Evolutionary conservation across 2,113 vertebrate genomes (phyloP).

Genomic region (Rhineura floridana): DNA sequence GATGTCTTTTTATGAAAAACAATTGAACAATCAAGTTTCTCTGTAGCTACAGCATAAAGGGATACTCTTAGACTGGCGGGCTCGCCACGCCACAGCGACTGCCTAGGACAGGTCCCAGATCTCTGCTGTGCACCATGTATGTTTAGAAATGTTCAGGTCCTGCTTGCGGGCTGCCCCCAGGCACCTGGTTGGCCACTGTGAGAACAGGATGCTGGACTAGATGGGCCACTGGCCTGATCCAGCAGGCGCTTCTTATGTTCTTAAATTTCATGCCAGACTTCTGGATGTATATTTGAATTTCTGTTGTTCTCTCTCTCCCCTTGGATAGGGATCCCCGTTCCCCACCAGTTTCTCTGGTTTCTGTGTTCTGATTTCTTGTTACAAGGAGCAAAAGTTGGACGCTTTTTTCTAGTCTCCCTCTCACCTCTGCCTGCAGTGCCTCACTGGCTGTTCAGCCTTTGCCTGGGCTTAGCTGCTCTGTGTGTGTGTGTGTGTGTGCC

Average conservation of each 20-base stretch:
- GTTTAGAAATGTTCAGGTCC: too few species aligned
- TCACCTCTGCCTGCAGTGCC: too few species aligned
- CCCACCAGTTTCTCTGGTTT: neutral
- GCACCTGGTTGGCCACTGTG: too few species aligned
- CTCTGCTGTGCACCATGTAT: neutral
- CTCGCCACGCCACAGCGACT: too few species aligned
- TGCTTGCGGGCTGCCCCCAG: too few species aligned
- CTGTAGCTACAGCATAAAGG: neutral
- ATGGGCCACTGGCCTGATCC: too few species aligned
- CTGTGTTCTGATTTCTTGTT: neutral
- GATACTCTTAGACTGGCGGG: neutral
- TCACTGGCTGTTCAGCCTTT: neutral
- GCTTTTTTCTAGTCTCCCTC: neutral
- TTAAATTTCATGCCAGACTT: too few species aligned
- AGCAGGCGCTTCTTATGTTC: too few species aligned
- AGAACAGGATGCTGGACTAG: too few species aligned
- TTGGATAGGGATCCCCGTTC: neutral
- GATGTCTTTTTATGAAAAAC: slow-evolving; percentile 15
- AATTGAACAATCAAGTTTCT: neutral
- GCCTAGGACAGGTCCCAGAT: neutral
- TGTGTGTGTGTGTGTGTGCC: neutral
- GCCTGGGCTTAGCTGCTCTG: neutral
- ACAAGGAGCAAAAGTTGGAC: neutral
- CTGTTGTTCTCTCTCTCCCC: too few species aligned
- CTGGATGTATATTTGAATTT: neutral